phyloP scores from a whole-genome alignment of 2,888 invertebrate genomes.

The Agapostemon virescens region DNA sequence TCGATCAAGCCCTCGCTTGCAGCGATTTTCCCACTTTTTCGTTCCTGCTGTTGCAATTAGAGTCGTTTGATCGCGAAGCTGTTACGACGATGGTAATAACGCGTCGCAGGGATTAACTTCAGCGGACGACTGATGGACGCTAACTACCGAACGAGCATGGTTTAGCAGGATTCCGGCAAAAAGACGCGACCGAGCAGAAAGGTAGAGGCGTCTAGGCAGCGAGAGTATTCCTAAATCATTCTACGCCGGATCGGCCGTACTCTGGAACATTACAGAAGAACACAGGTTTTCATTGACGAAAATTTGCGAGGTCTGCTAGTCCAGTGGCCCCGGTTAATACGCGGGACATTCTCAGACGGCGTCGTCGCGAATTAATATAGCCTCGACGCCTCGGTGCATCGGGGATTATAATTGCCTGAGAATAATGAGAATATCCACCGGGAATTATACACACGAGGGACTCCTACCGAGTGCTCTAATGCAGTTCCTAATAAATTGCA shows the following conservation, averaged over 20 bases:
- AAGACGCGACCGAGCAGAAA: conserved; percentile 41
- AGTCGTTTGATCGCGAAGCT: conserved; percentile 14
- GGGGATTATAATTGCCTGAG: conserved; percentile 69
- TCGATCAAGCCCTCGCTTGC: conserved; percentile 21
- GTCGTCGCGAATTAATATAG: conserved; percentile 72
- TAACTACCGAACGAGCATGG: conserved; percentile 36
- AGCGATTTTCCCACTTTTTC: not conserved
- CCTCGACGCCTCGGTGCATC: conserved; percentile 60
- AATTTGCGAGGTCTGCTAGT: conserved; percentile 59
- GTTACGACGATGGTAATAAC: conserved; percentile 27
- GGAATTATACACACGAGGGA: conserved; percentile 59
- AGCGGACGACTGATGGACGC: conserved; percentile 32
- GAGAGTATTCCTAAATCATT: conserved; percentile 49
- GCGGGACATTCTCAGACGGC: conserved; percentile 71
- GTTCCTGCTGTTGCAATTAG: not conserved
- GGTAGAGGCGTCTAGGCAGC: conserved; percentile 11
- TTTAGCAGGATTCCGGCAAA: conserved; percentile 12
- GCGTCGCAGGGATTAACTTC: conserved; percentile 27
- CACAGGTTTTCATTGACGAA: conserved; percentile 60
- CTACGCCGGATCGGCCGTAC: conserved; percentile 40
- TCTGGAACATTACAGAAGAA: conserved; percentile 51
- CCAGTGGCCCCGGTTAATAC: conserved; percentile 67
- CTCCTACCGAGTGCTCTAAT: conserved; percentile 45
- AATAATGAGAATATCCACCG: conserved; percentile 67
- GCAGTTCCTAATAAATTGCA: conserved; percentile 63